These are phyloP conservation scores for Metalampra italica DNA, from an alignment of 2,888 invertebrate species.

Conservation along the genomic window DNA sequence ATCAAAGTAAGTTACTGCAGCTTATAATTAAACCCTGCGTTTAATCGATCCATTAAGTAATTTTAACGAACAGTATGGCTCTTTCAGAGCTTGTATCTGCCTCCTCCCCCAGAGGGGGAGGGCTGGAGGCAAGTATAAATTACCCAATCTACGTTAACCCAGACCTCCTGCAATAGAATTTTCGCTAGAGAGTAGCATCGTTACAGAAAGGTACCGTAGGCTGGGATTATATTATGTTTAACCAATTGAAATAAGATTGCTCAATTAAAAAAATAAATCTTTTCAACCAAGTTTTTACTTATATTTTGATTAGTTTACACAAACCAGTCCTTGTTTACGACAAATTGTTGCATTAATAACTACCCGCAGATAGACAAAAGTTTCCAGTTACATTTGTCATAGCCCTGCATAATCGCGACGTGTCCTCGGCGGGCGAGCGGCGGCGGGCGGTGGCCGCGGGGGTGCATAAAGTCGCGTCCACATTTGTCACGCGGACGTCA, in stretches of 20 bases:
- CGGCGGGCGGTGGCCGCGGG: slow-evolving; percentile 1
- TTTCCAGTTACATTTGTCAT: slow-evolving; percentile 54
- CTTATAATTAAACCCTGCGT: slow-evolving; percentile 54
- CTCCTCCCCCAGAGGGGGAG: slow-evolving; percentile 38
- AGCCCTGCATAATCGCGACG: slow-evolving; percentile 57
- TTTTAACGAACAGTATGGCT: slow-evolving; percentile 65
- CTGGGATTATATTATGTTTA: slow-evolving; percentile 55
- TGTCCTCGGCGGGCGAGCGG: slow-evolving; percentile 28
- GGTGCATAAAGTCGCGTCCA: slow-evolving; percentile 64
- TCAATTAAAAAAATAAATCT: slow-evolving; percentile 3
- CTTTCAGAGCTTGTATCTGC: slow-evolving; percentile 54
- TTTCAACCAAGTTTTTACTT: not conserved
- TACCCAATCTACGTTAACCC: slow-evolving; percentile 74
- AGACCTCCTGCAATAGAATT: slow-evolving; percentile 70
- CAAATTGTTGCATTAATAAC: slow-evolving; percentile 28
- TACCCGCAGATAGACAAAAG: slow-evolving; percentile 33
- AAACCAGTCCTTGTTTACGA: slow-evolving; percentile 11
- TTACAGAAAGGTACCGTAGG: slow-evolving; percentile 64
- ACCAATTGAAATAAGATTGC: slow-evolving; percentile 38
- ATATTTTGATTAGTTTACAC: not conserved
- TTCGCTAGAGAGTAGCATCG: slow-evolving; percentile 58
- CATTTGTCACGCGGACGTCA: slow-evolving; percentile 77
- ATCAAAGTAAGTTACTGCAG: slow-evolving; percentile 41
- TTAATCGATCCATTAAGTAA: slow-evolving; percentile 71
- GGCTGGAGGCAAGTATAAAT: slow-evolving; percentile 71